These are phyloP conservation scores for Platyscapa corneri DNA, from an alignment of 1,140 invertebrate species.

Conservation along the genomic window DNA sequence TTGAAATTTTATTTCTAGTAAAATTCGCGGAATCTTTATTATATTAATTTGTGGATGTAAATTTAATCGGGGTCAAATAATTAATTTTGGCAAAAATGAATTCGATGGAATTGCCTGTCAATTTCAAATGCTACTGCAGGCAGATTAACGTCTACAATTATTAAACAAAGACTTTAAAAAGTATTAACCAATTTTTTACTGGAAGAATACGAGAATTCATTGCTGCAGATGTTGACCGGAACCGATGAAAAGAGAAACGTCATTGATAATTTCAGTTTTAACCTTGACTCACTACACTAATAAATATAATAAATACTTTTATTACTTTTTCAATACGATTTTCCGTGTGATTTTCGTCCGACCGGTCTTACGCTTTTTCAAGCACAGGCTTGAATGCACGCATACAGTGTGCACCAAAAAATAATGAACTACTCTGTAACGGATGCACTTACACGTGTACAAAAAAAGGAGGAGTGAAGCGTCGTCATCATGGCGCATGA, in stretches of 20 bases:
- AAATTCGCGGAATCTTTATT: background rate
- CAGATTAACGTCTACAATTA: too few species aligned
- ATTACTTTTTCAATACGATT: background rate
- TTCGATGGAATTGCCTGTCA: too few species aligned
- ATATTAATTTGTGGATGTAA: background rate
- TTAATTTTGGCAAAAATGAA: background rate
- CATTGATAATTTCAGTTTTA: too few species aligned
- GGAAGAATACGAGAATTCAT: too few species aligned
- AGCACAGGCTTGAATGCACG: background rate
- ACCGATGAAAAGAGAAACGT: too few species aligned
- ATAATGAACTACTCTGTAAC: background rate
- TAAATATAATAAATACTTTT: background rate
- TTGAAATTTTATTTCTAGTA: background rate
- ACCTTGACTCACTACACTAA: background rate
- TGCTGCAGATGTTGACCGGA: too few species aligned
- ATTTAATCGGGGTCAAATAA: too few species aligned
- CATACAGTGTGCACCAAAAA: background rate
- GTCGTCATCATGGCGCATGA: constrained; percentile 1
- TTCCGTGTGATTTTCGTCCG: background rate
- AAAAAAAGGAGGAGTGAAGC: background rate
- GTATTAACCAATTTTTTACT: too few species aligned
- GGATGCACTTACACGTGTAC: background rate
- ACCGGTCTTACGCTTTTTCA: background rate
- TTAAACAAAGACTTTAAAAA: too few species aligned
- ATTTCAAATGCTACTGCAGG: too few species aligned